Evolutionary conservation across 2,888 invertebrate species (phyloP), one percentile per base, ranked within the genome.

Genomic region (Callyntrura sp.): DNA sequence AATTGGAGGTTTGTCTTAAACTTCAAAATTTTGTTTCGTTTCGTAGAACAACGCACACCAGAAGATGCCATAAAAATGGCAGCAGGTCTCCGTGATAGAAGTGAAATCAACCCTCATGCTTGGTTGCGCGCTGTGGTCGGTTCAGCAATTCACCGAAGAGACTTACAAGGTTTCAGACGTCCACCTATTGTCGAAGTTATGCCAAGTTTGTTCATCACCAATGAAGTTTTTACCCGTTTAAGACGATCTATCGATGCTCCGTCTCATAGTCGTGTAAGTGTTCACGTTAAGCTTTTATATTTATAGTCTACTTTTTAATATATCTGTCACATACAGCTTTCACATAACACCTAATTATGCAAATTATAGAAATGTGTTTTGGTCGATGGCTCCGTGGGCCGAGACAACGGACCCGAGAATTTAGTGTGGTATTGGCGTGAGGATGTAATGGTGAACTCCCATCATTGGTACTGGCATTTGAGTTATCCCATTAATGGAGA

Each of bases 391-490:
- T 57, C 20, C 17, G 90, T 88, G 25, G 91, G 91, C 17, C 55
- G 89, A 20, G 90, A 90, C 51, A 91, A 91, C 43, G 91, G 91
- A 0, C 28, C 57, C 1, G 91, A 91, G 45, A 91, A 91, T 51
- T 43, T 85, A n/a, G 25, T 88, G 17, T 91, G 90, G 90, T 91
- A 91, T 62, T 91, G 90, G 90, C 45, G 91, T n/a, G 91, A 91
- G 65, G 91, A 91, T 62, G 85, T 90, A 4, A 91, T 88, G 88
- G 35, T 89, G 1, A 88, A 91, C 60, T 85, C 88, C 4, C 91
- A 90, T 70, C 91, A 90, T 88, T 88, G 85, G 60, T 82, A 84
- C 51, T 90, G 91, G 91, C 91, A 91, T 85, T 45, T 91, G 70
- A 55, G 78, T 17, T 90, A 88, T 23, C 91, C 91, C 4, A 84